Percentiles rank a stretch among this genome's conserved stretches.
Conservation (phyloP, 2,113 vertebrate genomes). For the Peromyscus californicus region DNA sequence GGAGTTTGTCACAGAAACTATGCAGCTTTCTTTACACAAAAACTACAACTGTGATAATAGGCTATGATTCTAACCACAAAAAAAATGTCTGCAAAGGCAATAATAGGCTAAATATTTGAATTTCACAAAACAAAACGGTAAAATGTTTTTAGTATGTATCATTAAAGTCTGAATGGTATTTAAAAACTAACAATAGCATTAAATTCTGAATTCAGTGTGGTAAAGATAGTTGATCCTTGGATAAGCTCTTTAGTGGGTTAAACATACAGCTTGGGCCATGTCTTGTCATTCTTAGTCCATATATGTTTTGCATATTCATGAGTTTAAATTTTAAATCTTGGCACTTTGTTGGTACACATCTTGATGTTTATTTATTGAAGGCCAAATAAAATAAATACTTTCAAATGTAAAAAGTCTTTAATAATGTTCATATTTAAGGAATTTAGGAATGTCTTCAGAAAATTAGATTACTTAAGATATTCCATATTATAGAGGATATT, state of each 20-base stretch:
- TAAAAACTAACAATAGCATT: neutral
- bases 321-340: constrained; percentile 45
- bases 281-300: neutral
- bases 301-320: constrained; percentile 11
- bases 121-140: constrained; percentile 29
- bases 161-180: constrained; percentile 24
- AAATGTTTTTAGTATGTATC: constrained; percentile 6
- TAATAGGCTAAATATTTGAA: constrained; percentile 18
- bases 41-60: constrained; percentile 25
- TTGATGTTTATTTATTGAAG: constrained; percentile 38
- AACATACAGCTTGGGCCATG: neutral
- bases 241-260: constrained; percentile 40
- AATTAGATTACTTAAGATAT: constrained; percentile 40
- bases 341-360: neutral
- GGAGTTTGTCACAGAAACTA: neutral
- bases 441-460: constrained; percentile 14
- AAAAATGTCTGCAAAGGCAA: constrained; percentile 35
- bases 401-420: constrained; percentile 39
- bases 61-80: neutral
- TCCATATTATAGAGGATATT: neutral
- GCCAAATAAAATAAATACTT: neutral
- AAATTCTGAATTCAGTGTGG: constrained; percentile 2
- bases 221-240: constrained; percentile 60
- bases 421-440: constrained; percentile 38
- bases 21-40: constrained; percentile 14